Evolutionary conservation across 2,888 invertebrate species (phyloP), one percentile per base, ranked within the genome.

Genomic region (Eudasyphora cyanicolor): DNA sequence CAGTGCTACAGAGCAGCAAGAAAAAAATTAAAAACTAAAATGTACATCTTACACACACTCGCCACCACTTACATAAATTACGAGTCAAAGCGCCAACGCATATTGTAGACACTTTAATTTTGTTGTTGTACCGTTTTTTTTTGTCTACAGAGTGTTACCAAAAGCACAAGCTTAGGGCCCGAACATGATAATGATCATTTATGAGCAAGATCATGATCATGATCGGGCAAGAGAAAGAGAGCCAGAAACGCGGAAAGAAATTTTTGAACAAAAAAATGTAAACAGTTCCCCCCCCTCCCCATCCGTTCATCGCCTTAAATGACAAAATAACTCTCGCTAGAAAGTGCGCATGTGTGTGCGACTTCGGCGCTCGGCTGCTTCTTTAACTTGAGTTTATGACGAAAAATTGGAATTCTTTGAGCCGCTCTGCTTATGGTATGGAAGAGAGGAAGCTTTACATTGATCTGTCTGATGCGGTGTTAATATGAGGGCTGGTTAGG

Each of bases 161-260:
- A 82, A 49, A 76, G 70, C 57, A 71, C 24, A 57, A 73, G 51
- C 42, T 57, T 73, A 73, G 73, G 73, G 73, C 57, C 27, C 21
- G 32, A 10, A 8, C 49, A 49, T 73, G 32, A 70, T 71, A 80
- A 45, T 51, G 35, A 76, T 27, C 3, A 42, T n/a, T n/a, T n/a
- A n/a, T n/a, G n/a, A n/a, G n/a, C 19, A 32, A 51, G 19, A 70
- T 27, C 19, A 32, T 32, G 60, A 60, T 60, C 60, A 29, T 29
- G 60, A 42, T 38, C 21, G 14, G 2, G 21, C 19, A 27, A 80
- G 57, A 77, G 80, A 83, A 57, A 49, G 10, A 64, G 75, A 78
- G 78, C 35, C 81, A 64, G 54, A 73, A 84, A 81, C 75, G 71
- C 81, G 82, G 78, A 84, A 84, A 82, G 82, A 84, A 79, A 82